Base-by-base conservation (phyloP, 2,797 vertebrate genomes). In the Somateria mollissima region DNA sequence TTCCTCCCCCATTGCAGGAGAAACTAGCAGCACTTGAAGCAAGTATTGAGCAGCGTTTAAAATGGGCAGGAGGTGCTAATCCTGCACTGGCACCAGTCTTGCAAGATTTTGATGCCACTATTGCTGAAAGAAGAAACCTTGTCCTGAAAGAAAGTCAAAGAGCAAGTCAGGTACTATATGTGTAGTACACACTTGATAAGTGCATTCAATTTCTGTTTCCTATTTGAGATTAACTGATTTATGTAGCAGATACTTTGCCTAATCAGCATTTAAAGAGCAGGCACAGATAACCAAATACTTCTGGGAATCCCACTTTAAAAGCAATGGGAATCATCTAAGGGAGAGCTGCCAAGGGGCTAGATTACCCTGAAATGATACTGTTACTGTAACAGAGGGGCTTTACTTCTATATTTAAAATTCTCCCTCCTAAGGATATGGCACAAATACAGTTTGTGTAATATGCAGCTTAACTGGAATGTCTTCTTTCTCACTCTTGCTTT, bases 41-140 rank as follows among this genome's bases (percentile, higher is more conserved):
- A 51, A 99, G 99, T 96, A 99, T 99, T 53, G 99, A 99, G 96
- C 99, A 99, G 94, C 99, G 99, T 81, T 98, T 99, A 66, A 99
- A 99, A 93, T 99, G 99, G 99, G 99, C 99, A 1, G 99, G 99
- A 24, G 99, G 99, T 8, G 99, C 99, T 69, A 99, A 99, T 97
- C 99, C 99, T 10, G 98, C 99, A 0, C 94, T 99, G 89, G 98
- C 99, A 11, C 99, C 99, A 0, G 99, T 99, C 57, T 98, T 99
- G 79, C 99, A 99, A 97, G 99, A 99, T 98, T 99, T 99, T 97
- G 99, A 99, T 98, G 98, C 99, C 96, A 99, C 99, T 64, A 99
- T 99, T 96, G 98, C 98, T 2, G 99, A 99, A 95, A 98, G 99
- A 90, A 98, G 99, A 36, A 98, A 98, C 76, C 98, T 99, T 94